Base-by-base conservation (phyloP, 2,113 vertebrate genomes). In the Coryphaenoides rupestris region DNA sequence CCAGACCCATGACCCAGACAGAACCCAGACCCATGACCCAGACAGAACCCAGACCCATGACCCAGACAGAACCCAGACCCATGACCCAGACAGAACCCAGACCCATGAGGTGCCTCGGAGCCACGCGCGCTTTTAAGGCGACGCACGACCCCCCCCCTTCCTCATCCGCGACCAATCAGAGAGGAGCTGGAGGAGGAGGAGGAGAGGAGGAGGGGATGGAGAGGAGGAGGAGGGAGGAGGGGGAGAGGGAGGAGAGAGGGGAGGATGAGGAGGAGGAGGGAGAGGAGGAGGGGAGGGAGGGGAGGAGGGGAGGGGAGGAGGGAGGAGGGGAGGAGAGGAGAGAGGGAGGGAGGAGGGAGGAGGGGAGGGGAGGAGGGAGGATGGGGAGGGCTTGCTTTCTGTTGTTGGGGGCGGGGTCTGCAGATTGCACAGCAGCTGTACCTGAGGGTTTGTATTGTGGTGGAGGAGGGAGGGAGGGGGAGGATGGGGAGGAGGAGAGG, bases 381-480 rank as follows among this genome's bases (percentile, higher is more conserved):
- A 75, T 71, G 50, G 46, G n/a, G 23, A 26, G 63, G 53, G 55
- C 49, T 52, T 12, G 56, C n/a, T 68, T 28, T 40, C 24, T 26
- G 24, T 26, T 26, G 24, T 26, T 6, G 62, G 76, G 68, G 79
- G 81, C 83, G 57, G 79, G 76, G 72, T 76, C 66, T 81, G 81
- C 84, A 85, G 80, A 87, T 87, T 86, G 81, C 80, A 85, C 90
- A 89, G 90, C 91, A 92, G 91, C 90, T 92, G 90, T 89, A 93
- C 91, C 91, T 92, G 87, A 87, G 83, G 76, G 73, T 57, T 82
- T 74, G n/a, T 73, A 79, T 90, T 81, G 69, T 86, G 63, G 70
- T 77, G 33, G 4, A 54, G 52, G 21, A 19, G 12, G 17, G 21
- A 21, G 10, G 19, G n/a, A 17, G 3, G 47, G 12, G 47, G 12